phyloP scores from a whole-genome alignment of 2,888 invertebrate species.

The Uropetala carovei region DNA sequence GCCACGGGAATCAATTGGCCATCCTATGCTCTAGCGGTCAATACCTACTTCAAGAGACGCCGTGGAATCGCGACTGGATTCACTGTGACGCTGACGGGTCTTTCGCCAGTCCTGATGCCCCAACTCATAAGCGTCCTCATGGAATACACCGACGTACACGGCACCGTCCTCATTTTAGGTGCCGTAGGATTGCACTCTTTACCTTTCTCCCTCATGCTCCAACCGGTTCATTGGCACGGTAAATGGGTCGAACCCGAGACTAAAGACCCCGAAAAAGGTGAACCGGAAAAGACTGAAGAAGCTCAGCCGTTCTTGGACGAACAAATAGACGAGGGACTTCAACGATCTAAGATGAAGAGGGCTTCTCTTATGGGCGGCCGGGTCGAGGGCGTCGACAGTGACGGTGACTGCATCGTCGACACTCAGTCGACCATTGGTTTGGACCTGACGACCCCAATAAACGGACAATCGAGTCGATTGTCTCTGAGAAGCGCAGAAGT shows the following conservation, averaged over 20 bases:
- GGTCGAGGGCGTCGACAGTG: neutral
- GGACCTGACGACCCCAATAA: neutral
- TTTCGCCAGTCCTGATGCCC: conserved; percentile 83
- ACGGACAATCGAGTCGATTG: conserved; percentile 23
- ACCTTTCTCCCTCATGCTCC: conserved; percentile 82
- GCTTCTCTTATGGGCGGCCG: conserved; percentile 1
- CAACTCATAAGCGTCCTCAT: conserved; percentile 79
- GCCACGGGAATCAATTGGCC: conserved; percentile 80
- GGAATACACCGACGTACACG: conserved; percentile 81
- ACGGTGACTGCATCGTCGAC: neutral
- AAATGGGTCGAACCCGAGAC: conserved; percentile 76
- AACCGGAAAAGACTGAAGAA: neutral
- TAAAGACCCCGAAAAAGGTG: neutral
- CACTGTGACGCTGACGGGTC: conserved; percentile 81
- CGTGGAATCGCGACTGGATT: conserved; percentile 81
- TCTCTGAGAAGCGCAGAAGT: neutral
- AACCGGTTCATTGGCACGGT: conserved; percentile 85
- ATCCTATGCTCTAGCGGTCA: conserved; percentile 81
- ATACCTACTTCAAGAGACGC: conserved; percentile 81
- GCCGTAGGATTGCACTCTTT: conserved; percentile 83
- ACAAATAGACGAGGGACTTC: neutral
- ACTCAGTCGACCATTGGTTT: conserved; percentile 17
- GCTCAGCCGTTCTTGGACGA: conserved; percentile 10
- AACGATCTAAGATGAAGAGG: neutral
- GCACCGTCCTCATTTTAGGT: conserved; percentile 83